Evolutionary conservation across 2,797 vertebrate species (phyloP), one percentile per base, ranked within the genome.

Genomic region (Siniperca scherzeri): DNA sequence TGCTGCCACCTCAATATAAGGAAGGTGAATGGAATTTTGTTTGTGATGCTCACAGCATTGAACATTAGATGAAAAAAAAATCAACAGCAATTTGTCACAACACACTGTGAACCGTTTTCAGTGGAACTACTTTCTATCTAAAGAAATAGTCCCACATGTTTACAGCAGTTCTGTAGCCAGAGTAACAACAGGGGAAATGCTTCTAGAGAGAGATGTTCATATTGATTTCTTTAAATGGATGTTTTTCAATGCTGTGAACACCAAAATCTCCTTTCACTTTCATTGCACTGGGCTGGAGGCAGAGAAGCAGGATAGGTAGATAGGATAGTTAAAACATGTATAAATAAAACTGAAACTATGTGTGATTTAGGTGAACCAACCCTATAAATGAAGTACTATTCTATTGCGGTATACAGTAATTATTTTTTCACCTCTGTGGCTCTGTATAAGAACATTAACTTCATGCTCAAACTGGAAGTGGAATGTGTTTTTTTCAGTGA

Each of bases 401-500:
- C 48, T 33, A 38, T 16, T 27, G 30, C 57, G 16, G 22, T 69
- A 38, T 21, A 36, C 22, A 25, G 36, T 64, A 10, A 60, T 66
- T 19, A 1, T 38, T 72, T 57, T 48, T 75, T 66, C 25, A 62
- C 53, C 38, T 73, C 19, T 46, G 13, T 25, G 72, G 25, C 22
- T 64, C 27, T n/a, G 21, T 60, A 5, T 42, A 30, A n/a, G 44
- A 70, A 53, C 46, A 16, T 36, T 66, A 14, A 62, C 44, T 27
- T 10, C 19, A 46, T 64, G 70, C 61, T 48, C 25, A 22, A 78
- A 79, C 62, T 33, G 17, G 36, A 73, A 55, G 33, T 59, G 61
- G 67, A 81, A 74, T 36, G 19, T 71, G 36, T 81, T 62, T 56
- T 64, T 86, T 68, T 46, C 55, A 42, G 59, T 56, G 30, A 67